A percentile compares a stretch with the other conserved stretches of the same genome.
phyloP scores from a whole-genome alignment of 2,888 invertebrate genomes.

The Homarus gammarus region DNA sequence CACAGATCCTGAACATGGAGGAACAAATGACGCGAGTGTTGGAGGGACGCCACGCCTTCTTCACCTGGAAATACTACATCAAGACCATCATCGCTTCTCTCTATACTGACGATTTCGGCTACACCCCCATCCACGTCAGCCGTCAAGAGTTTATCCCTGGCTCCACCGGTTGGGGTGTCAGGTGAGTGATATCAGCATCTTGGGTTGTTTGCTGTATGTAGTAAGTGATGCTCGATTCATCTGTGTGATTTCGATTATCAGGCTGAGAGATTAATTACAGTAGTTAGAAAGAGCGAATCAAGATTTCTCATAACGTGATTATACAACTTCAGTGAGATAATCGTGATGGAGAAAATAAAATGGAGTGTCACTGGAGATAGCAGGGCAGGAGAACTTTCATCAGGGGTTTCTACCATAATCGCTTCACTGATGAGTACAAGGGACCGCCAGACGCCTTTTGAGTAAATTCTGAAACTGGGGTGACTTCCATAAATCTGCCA shows the following conservation, averaged over 20 bases:
- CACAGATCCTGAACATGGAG: slow-evolving; percentile 26
- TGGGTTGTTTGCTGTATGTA: not conserved
- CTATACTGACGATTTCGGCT: slow-evolving; percentile 38
- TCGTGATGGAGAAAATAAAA: too few relatives aligned
- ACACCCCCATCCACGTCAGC: slow-evolving; percentile 48
- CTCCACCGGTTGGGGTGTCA: slow-evolving; percentile 47
- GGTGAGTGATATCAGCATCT: not conserved
- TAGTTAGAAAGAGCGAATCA: too few relatives aligned
- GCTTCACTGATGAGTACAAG: too few relatives aligned
- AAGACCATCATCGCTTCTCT: slow-evolving; percentile 52
- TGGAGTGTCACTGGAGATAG: too few relatives aligned
- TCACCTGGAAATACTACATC: slow-evolving; percentile 60
- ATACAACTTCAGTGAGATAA: too few relatives aligned
- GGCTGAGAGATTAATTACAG: too few relatives aligned
- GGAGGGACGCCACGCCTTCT: slow-evolving; percentile 49
- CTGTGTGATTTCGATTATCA: not conserved
- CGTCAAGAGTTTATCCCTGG: slow-evolving; percentile 28
- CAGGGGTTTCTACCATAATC: too few relatives aligned
- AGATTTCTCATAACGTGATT: not conserved
- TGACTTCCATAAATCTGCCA: too few relatives aligned
- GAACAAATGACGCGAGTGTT: slow-evolving; percentile 36
- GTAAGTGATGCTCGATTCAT: not conserved
- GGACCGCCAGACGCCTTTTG: too few relatives aligned
- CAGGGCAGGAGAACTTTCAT: too few relatives aligned
- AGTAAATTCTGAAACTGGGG: too few relatives aligned